Percentiles rank a stretch among this genome's conserved stretches.
Evolutionary conservation across 2,113 vertebrate species (phyloP).

Genomic region (Pardalotus punctatus): DNA sequence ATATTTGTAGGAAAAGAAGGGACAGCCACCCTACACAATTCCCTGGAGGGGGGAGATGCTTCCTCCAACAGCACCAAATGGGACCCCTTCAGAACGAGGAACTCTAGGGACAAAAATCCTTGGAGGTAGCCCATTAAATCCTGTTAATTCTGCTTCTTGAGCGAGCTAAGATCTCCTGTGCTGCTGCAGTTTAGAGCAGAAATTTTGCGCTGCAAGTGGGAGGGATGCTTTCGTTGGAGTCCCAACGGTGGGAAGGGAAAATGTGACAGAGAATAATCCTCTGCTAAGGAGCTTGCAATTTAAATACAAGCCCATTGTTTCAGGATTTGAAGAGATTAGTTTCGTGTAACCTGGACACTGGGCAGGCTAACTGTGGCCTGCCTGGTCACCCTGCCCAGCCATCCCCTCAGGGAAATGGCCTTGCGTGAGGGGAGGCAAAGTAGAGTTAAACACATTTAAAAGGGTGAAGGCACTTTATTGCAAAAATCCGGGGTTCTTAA

Average conservation of each 20-base stretch:
- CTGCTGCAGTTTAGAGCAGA: not conserved
- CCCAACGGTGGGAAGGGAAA: not conserved
- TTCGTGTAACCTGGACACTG: not conserved
- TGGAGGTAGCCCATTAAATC: not conserved
- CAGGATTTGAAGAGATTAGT: not conserved
- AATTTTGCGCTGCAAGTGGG: not conserved
- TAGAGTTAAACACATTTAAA: too few relatives aligned
- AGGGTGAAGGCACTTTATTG: too few relatives aligned
- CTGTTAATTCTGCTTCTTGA: not conserved
- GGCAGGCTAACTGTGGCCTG: not conserved
- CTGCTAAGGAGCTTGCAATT: constrained; percentile 11
- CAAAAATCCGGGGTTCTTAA: too few relatives aligned
- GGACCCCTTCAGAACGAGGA: rapidly evolving
- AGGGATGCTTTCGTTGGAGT: not conserved
- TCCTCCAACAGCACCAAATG: rapidly evolving
- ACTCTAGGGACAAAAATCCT: not conserved
- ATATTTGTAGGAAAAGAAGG: not conserved
- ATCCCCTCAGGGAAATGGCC: not conserved
- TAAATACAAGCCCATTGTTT: constrained; percentile 28
- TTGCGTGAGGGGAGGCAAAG: not conserved
- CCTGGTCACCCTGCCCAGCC: not conserved
- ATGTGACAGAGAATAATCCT: constrained; percentile 8
- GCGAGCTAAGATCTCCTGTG: not conserved
- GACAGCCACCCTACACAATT: rapidly evolving
- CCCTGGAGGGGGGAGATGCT: too few relatives aligned